Evolutionary conservation across 2,888 invertebrate species (phyloP).

Genomic region (Melangyna quadrimaculata): DNA sequence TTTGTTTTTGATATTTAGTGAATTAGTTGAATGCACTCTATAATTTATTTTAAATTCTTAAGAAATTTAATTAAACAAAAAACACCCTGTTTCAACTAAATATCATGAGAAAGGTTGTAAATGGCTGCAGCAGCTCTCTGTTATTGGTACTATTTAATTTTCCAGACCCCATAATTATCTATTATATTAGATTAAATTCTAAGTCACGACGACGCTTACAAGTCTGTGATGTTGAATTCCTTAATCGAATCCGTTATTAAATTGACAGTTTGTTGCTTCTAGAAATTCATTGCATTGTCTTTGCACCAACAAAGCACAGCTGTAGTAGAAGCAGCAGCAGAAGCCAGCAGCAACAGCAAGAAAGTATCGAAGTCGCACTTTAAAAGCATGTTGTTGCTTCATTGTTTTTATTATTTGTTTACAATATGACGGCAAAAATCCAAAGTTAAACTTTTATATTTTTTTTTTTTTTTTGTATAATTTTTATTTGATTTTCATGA

Average conservation of each 20-base stretch:
- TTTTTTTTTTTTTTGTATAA: neutral
- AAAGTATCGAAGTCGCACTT: neutral
- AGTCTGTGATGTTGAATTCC: constrained; percentile 53
- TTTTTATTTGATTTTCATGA: neutral
- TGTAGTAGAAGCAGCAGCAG: neutral
- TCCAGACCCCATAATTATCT: constrained; percentile 59
- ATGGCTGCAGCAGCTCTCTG: constrained; percentile 16
- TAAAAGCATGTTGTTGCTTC: constrained; percentile 27
- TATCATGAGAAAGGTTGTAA: constrained; percentile 11
- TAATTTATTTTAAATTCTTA: no score
- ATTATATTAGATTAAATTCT: constrained; percentile 65
- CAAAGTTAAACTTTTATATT: constrained; percentile 31
- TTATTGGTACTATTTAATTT: constrained; percentile 45
- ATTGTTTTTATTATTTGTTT: constrained; percentile 63
- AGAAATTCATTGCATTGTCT: constrained; percentile 53
- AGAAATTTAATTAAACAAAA: neutral
- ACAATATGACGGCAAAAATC: constrained; percentile 49
- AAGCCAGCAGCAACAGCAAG: neutral
- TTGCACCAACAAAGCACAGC: neutral
- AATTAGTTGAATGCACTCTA: no score
- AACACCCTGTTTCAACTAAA: constrained; percentile 3
- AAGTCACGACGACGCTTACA: constrained; percentile 58
- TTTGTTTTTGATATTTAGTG: no score
- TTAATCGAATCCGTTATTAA: constrained; percentile 65
- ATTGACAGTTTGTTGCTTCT: constrained; percentile 70